phyloP scores from a whole-genome alignment of 2,797 vertebrate species.

The Falco novaeseelandiae region DNA sequence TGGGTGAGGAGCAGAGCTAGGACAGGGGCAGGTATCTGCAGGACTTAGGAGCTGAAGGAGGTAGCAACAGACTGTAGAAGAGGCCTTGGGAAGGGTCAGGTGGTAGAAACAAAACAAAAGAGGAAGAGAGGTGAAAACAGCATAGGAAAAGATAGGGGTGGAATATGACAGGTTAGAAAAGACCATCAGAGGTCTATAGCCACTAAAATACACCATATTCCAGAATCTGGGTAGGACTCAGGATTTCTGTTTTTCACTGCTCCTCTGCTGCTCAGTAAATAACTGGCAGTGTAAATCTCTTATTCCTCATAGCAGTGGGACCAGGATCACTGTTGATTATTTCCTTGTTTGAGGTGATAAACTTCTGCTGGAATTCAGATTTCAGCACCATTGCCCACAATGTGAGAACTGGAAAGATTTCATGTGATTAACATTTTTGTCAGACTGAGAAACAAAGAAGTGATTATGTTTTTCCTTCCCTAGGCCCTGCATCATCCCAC shows the following conservation, averaged over 20 bases:
- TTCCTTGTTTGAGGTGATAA: neutral
- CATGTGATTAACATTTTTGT: conserved; percentile 20
- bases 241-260: neutral
- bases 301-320: neutral
- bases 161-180: neutral
- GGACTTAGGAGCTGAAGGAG: neutral
- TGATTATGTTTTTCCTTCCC: neutral
- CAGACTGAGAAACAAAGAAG: conserved; percentile 37
- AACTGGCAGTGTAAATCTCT: neutral
- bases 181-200: neutral
- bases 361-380: neutral
- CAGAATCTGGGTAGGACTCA: neutral
- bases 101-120: neutral
- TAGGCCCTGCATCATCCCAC: neutral
- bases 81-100: neutral
- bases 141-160: neutral
- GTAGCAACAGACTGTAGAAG: neutral
- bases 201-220: neutral
- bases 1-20: neutral
- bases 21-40: neutral
- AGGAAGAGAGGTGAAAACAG: neutral
- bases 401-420: neutral
- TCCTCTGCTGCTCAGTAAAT: neutral
- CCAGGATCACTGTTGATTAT: neutral
- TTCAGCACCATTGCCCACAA: neutral